These are phyloP conservation scores for Zaprionus davidi DNA, from an alignment of 1,140 invertebrate species.

Conservation along the genomic window DNA sequence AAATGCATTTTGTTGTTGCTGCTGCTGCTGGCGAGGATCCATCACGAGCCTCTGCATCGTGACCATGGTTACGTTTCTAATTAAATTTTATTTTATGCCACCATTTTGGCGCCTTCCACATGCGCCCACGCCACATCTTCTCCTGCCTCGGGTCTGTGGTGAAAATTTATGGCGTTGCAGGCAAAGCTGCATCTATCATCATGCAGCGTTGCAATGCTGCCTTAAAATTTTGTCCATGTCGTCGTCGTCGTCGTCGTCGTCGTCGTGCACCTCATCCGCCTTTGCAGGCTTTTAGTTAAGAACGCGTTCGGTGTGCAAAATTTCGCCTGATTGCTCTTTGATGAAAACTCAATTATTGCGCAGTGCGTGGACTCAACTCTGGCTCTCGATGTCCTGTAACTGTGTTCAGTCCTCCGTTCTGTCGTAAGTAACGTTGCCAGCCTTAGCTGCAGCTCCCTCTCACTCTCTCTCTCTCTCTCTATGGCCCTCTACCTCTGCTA, in stretches of 20 bases:
- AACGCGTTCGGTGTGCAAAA: slow-evolving; percentile 80
- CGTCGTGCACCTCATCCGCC: background rate
- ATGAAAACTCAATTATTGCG: slow-evolving; percentile 81
- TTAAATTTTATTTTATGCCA: slow-evolving; percentile 83
- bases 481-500: slow-evolving; percentile 18
- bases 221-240: slow-evolving; percentile 14
- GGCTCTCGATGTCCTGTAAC: slow-evolving; percentile 26
- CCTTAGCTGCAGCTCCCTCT: background rate
- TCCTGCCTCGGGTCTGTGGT: background rate
- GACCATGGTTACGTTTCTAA: slow-evolving; percentile 77
- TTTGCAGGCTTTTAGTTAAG: slow-evolving; percentile 72
- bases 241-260: slow-evolving; percentile 24
- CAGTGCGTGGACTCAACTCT: slow-evolving; percentile 38
- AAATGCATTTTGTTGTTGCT: slow-evolving; percentile 53
- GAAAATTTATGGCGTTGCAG: slow-evolving; percentile 73
- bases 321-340: slow-evolving; percentile 81
- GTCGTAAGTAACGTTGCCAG: slow-evolving; percentile 32
- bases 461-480: background rate
- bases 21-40: slow-evolving; percentile 20
- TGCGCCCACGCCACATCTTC: background rate
- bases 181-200: slow-evolving; percentile 53
- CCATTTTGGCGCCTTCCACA: slow-evolving; percentile 73
- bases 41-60: slow-evolving; percentile 14
- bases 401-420: background rate
- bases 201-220: slow-evolving; percentile 29